Conservation (phyloP, 2,888 invertebrate genomes). For the Cataglyphis albicans region DNA sequence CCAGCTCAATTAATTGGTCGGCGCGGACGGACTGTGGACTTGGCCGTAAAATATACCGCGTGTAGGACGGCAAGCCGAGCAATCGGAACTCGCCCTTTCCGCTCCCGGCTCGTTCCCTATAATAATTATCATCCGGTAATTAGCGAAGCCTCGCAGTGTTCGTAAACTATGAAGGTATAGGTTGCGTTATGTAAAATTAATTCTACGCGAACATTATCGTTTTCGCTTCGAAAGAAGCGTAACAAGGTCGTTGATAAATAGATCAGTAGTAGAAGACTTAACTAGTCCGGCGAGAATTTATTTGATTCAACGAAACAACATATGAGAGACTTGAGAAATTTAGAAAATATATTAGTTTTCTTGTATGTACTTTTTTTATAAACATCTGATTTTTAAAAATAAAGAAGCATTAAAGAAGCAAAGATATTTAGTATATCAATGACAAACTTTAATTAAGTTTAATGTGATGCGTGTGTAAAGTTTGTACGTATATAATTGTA, state of each 20-base stretch:
- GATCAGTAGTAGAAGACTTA: slow-evolving; percentile 15
- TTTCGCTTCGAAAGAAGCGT: neutral
- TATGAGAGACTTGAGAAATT: neutral
- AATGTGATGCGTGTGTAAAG: neutral
- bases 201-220: no score
- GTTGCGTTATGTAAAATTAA: slow-evolving; percentile 25
- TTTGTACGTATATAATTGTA: neutral
- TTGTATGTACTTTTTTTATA: neutral
- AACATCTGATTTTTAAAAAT: neutral
- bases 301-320: neutral
- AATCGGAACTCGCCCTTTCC: slow-evolving; percentile 79
- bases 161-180: neutral
- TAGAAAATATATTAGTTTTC: neutral
- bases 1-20: slow-evolving; percentile 80
- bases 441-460: neutral
- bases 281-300: neutral
- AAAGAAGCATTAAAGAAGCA: neutral
- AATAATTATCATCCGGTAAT: slow-evolving; percentile 70
- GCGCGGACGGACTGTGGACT: slow-evolving; percentile 82
- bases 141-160: slow-evolving; percentile 58
- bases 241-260: slow-evolving; percentile 2
- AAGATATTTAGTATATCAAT: neutral
- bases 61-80: slow-evolving; percentile 81
- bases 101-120: slow-evolving; percentile 75
- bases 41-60: slow-evolving; percentile 82